Conservation (phyloP, 2,797 vertebrate genomes). For the Danio kyathit region DNA sequence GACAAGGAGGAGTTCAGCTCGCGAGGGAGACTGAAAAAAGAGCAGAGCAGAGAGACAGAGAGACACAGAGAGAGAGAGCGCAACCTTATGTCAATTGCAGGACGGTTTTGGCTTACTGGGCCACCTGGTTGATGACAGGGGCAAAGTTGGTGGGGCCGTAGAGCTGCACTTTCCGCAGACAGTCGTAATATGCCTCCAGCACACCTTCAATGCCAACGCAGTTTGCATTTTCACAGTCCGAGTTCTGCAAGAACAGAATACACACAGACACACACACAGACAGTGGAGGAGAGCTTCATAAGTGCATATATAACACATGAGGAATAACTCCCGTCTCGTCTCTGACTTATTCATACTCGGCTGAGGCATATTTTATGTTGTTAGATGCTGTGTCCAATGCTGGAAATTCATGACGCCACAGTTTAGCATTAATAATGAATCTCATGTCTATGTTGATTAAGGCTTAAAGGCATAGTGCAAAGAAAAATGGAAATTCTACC, state of each 20-base stretch:
- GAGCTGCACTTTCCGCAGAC: constrained; percentile 93
- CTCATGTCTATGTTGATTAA: neutral
- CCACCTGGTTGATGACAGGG: constrained; percentile 95
- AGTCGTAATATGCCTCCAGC: constrained; percentile 94
- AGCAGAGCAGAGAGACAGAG: constrained; percentile 22
- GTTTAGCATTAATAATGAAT: neutral
- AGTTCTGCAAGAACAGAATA: constrained; percentile 76
- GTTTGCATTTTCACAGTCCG: constrained; percentile 89
- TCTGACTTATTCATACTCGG: constrained; percentile 28
- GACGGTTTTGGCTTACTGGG: constrained; percentile 82
- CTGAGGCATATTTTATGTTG: neutral
- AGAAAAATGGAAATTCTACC: neutral
- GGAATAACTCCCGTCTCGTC: neutral
- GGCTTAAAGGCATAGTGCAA: constrained; percentile 12
- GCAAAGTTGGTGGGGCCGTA: constrained; percentile 97
- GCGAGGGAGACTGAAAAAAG: constrained; percentile 4
- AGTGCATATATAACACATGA: constrained; percentile 17
- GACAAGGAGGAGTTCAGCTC: constrained; percentile 26
- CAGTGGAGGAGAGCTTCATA: neutral
- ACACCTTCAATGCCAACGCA: constrained; percentile 96
- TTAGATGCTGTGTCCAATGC: neutral
- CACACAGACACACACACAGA: neutral
- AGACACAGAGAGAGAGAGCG: neutral
- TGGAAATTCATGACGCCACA: constrained; percentile 3
- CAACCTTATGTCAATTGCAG: constrained; percentile 13